phyloP scores from a whole-genome alignment of 2,113 vertebrate species.

The Fukomys damarensis region DNA sequence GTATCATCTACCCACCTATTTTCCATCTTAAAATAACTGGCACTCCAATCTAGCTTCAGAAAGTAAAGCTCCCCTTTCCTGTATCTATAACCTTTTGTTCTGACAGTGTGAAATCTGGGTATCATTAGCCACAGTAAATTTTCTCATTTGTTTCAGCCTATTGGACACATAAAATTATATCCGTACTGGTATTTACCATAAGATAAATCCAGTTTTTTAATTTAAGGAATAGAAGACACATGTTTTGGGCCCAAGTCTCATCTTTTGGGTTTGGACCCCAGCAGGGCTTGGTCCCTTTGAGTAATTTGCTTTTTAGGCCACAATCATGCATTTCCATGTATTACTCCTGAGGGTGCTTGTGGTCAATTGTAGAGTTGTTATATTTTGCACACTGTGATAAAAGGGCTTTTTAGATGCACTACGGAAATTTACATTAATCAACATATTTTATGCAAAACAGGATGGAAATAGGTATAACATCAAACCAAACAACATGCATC shows the following conservation, averaged over 20 bases:
- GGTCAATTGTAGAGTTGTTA: constrained; percentile 4
- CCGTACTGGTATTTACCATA: neutral
- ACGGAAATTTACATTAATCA: constrained; percentile 68
- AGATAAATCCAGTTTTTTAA: neutral
- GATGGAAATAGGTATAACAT: constrained; percentile 37
- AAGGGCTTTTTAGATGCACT: constrained; percentile 43
- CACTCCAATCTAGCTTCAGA: neutral
- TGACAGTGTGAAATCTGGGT: neutral
- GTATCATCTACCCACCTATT: neutral
- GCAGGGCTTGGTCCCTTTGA: neutral
- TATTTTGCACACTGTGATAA: constrained; percentile 53
- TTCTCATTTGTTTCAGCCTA: neutral
- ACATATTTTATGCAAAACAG: constrained; percentile 69
- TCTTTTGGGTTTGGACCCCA: neutral
- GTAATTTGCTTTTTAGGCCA: neutral
- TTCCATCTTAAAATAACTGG: neutral
- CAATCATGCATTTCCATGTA: neutral
- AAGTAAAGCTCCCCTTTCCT: neutral
- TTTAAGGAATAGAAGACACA: neutral
- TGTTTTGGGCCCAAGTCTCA: neutral
- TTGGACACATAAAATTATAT: neutral
- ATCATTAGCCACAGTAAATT: neutral
- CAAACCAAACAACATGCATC: constrained; percentile 24
- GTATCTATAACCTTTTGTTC: neutral
- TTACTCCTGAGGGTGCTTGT: neutral